Conservation (phyloP, 2,113 vertebrate genomes). For the Cinclus mexicanus region DNA sequence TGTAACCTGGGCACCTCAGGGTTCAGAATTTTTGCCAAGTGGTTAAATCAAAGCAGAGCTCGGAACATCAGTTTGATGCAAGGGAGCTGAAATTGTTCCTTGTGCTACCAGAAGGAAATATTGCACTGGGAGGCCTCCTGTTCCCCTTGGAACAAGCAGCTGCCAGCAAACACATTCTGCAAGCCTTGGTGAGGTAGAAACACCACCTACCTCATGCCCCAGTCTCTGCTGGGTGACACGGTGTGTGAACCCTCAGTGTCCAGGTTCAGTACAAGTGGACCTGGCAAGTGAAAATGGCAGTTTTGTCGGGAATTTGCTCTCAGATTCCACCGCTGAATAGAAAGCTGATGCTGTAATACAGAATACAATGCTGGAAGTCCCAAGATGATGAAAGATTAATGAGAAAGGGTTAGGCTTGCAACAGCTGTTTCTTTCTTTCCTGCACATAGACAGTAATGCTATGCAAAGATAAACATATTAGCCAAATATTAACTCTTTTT, state of each 20-base stretch:
- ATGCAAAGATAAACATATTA: conserved; percentile 64
- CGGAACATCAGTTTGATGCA: neutral
- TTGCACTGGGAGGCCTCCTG: neutral
- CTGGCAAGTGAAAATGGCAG: neutral
- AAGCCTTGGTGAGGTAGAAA: neutral
- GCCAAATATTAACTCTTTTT: conserved; percentile 46
- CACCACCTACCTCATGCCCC: neutral
- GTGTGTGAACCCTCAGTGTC: neutral
- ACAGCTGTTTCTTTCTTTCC: conserved; percentile 63
- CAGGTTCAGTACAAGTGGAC: neutral
- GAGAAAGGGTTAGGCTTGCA: conserved; percentile 55
- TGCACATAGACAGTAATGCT: conserved; percentile 29
- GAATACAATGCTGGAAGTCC: conserved; percentile 41
- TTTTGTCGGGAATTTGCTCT: conserved; percentile 11
- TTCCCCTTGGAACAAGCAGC: neutral
- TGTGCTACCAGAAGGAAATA: neutral
- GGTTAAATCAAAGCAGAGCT: conserved; percentile 2
- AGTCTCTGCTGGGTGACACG: neutral
- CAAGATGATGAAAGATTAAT: conserved; percentile 68
- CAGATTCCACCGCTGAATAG: neutral
- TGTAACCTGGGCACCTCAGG: conserved; percentile 6
- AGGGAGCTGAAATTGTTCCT: neutral
- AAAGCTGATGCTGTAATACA: conserved; percentile 41
- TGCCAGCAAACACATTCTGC: neutral
- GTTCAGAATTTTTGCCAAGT: neutral